Base-by-base conservation (phyloP, 1,140 invertebrate genomes). In the Aphis craccivora region DNA sequence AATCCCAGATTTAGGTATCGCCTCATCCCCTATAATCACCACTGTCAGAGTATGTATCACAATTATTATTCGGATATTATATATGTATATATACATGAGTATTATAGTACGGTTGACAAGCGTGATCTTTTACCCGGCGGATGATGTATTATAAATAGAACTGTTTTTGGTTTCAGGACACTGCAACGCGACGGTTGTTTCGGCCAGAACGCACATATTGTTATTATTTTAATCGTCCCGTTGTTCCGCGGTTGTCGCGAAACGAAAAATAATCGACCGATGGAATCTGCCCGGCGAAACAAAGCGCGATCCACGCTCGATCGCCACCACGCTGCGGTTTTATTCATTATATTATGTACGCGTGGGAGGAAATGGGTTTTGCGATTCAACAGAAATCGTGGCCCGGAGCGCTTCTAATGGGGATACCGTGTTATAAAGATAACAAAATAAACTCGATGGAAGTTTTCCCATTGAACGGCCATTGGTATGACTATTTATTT, bases 61-160 rank as follows among this genome's bases (percentile, higher is more conserved):
- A 40, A 40, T 40, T 40, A 40, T 40, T 40, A 40, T 40, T 40
- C 37, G 37, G 37, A 3, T 40, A 40, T 40, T 40, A 40, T 40
- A 3, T 3, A 40, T 40, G 3, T 40, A 40, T 37, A 2, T 37
- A 37, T 40, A 40, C 2, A 40, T 40, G 37, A 3, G 37, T 40
- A n/a, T n/a, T 11, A 30, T 67, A n/a, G 18, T 76, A n/a, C 4
- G 30, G 11, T 67, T n/a, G 25, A n/a, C n/a, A 2, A 0, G 30
- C 14, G n/a, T n/a, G 60, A 18, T 35, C 2, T 1, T n/a, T n/a
- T 18, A 76, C 30, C 30, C 60, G 9, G 30, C n/a, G n/a, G n/a
- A n/a, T n/a, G 5, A n/a, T n/a, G 30, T 60, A 84, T 84, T 84
- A 84, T 84, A 84, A 84, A 84, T 84, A 84, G 37, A 40, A 25